phyloP scores from a whole-genome alignment of 2,797 vertebrate species.

The Pseudomugil tenellus region DNA sequence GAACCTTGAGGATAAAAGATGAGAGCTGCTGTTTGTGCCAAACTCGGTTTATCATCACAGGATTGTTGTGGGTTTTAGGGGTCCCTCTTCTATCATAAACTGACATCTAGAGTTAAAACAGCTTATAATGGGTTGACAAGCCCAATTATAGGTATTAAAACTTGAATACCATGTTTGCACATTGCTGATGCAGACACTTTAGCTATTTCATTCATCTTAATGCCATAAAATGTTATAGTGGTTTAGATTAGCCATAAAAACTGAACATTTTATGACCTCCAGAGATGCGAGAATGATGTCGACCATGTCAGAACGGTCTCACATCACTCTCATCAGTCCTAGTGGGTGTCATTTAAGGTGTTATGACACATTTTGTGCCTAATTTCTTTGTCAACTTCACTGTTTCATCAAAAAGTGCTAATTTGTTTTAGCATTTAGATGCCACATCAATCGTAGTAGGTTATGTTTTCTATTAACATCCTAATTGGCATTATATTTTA shows the following conservation, averaged over 20 bases:
- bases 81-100: conserved; percentile 41
- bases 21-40: conserved; percentile 1
- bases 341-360: not conserved
- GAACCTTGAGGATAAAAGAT: conserved; percentile 60
- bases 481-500: not conserved
- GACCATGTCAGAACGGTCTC: not conserved
- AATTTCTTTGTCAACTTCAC: not conserved
- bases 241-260: not conserved
- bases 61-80: conserved; percentile 24
- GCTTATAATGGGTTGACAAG: conserved; percentile 10
- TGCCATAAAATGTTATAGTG: not conserved
- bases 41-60: conserved; percentile 35
- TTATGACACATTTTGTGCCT: not conserved
- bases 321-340: not conserved
- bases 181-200: not conserved
- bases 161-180: not conserved
- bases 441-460: not conserved
- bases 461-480: not conserved
- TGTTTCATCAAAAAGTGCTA: not conserved
- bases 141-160: conserved; percentile 18
- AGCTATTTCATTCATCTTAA: conserved; percentile 21
- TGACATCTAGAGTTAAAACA: conserved; percentile 19
- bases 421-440: too few relatives aligned
- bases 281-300: not conserved
- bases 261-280: not conserved